Base-by-base conservation (phyloP, 1,140 invertebrate genomes). In the Euwallacea similis region DNA sequence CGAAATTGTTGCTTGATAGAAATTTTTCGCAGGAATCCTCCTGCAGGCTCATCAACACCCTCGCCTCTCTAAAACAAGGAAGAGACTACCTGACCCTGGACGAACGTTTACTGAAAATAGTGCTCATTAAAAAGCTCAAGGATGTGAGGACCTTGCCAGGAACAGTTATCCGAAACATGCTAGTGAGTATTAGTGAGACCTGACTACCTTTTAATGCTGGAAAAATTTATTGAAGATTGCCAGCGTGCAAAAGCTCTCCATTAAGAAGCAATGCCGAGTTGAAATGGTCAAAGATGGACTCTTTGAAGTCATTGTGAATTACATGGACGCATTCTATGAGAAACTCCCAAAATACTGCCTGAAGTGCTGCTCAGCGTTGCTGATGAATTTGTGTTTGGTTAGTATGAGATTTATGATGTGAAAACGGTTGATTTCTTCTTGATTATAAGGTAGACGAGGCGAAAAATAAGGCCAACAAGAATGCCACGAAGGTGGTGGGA, bases 341-440 rank as follows among this genome's bases (percentile, higher is more conserved):
- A 64, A 61, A 54, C 43, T 66, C 7, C 66, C 64, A 7, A 66
- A 66, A 53, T 72, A 72, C 60, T 72, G 70, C 41, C n/a, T 72
- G 55, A 61, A 65, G 44, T 71, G 65, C 44, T 64, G 61, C 41
- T 65, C 60, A 10, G 69, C 69, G 9, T 13, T 71, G n/a, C 54
- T 65, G 13, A 71, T 71, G 69, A 71, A 71, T 42, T 47, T 71
- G 13, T 71, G 69, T 55, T 44, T 71, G 62, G 61, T 71, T 54
- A 43, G 46, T 2, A 10, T 11, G 13, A 50, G 46, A 66, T 8
- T 41, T 42, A 64, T 8, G 53, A 15, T 63, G 21, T 62, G 13
- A 7, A 13, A 6, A 11, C 21, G 21, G 4, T 33, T 44, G 16
- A 46, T 13, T 15, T 21, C 7, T 56, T 62, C 62, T 47, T 21